Base-by-base conservation (phyloP, 1,140 invertebrate species). In the Drosophila asahinai region DNA sequence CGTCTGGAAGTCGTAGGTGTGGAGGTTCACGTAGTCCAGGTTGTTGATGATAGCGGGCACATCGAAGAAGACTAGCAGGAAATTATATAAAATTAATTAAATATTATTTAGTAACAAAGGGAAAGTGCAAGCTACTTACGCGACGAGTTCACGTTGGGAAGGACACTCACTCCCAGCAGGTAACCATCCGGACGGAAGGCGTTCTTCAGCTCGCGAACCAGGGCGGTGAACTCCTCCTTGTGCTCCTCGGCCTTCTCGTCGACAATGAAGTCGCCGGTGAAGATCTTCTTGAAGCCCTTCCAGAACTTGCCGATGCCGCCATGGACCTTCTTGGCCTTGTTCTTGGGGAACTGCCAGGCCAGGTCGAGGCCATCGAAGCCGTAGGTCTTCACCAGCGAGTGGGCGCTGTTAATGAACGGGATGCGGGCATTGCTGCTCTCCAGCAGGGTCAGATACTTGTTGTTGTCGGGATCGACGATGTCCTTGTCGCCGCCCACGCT, bases 351-450 rank as follows among this genome's bases (percentile, higher is more conserved):
- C 93, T 97, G 96, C 97, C 97, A 98, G 25, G 96, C 96, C 0
- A 98, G 93, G 86, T 98, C 97, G 1, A 98, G 93, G n/a, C 97
- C 97, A 89, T 98, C 97, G 64, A 98, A 98, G n/a, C 95, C 95
- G 77, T 97, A 96, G 48, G 96, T 95, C 58, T 95, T 95, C 3
- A 97, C 91, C 12, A 97, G 68, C 7, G 95, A 93, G 22, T 95
- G 94, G 15, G 95, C 95, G 3, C 96, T 97, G 80, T 96, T 96
- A 38, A 97, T 95, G 84, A 97, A 97, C 2, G 95, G 95, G 0
- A 95, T 95, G 71, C 97, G 94, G 0, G 95, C 94, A 83, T 96
- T 96, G 14, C 95, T 94, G 7, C 96, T 95, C 93, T 97, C 96
- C 47, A 97, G 92, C 95, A 93, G 45, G 2, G 84, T 86, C 63